Evolutionary conservation across 2,888 invertebrate species (phyloP).

Genomic region (Limnephilus lunatus): DNA sequence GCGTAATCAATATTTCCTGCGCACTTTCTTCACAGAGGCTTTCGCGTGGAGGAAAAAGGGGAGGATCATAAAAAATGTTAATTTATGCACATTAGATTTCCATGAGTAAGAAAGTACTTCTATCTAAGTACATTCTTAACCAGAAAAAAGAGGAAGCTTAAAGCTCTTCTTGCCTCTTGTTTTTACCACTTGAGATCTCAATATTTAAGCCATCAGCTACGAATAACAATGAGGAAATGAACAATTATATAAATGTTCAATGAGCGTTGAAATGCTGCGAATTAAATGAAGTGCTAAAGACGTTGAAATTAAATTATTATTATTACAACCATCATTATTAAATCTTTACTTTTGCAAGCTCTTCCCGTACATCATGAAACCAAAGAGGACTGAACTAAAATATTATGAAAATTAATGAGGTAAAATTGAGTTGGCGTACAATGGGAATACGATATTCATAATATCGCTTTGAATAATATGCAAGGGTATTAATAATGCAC

Average conservation of each 20-base stretch:
- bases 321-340: neutral
- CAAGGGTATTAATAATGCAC: neutral
- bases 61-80: constrained; percentile 60
- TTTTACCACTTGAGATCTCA: constrained; percentile 58
- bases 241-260: neutral
- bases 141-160: constrained; percentile 55
- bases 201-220: constrained; percentile 61
- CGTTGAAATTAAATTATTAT: neutral
- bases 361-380: neutral
- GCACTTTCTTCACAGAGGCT: constrained; percentile 12
- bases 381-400: neutral
- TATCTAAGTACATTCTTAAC: constrained; percentile 34
- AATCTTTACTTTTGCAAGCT: neutral
- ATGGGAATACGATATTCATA: neutral
- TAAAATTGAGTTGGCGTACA: neutral
- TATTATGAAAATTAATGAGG: neutral
- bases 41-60: constrained; percentile 17
- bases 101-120: constrained; percentile 2
- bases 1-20: constrained; percentile 54
- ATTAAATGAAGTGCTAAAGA: neutral
- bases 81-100: constrained; percentile 51
- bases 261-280: neutral
- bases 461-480: neutral
- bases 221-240: constrained; percentile 62
- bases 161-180: constrained; percentile 1